A percentile compares a stretch with the other conserved stretches of the same genome.
phyloP scores from a whole-genome alignment of 2,113 vertebrate species.

The Illadopsis cleaveri region DNA sequence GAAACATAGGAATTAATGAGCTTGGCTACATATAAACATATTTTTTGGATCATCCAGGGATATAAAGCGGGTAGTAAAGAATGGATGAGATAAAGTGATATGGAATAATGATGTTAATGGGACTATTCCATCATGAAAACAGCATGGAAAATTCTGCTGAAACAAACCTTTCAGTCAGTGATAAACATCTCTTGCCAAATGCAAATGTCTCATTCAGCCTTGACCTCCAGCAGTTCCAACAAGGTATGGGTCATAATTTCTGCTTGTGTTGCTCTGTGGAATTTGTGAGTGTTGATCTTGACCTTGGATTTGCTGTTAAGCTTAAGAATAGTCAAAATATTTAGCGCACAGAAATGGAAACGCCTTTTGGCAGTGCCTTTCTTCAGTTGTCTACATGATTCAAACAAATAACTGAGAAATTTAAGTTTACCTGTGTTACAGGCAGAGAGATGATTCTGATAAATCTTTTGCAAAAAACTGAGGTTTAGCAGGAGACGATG shows the following conservation, averaged over 20 bases:
- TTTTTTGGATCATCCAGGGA: neutral
- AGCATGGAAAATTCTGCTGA: neutral
- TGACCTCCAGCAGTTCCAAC: neutral
- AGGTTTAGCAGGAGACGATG: neutral
- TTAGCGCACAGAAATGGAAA: neutral
- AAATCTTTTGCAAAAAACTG: neutral
- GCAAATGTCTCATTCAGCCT: neutral
- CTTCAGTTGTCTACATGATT: neutral
- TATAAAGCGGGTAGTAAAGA: neutral
- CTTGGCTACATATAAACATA: neutral
- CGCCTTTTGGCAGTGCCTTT: neutral
- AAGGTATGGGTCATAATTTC: slow-evolving; percentile 17
- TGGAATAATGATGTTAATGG: neutral
- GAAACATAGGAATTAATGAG: neutral
- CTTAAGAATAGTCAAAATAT: neutral
- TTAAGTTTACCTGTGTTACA: neutral
- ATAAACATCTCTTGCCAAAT: neutral
- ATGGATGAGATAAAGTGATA: neutral
- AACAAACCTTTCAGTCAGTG: neutral
- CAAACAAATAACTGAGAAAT: neutral
- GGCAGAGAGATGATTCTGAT: neutral
- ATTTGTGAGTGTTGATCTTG: neutral
- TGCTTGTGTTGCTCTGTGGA: slow-evolving; percentile 38
- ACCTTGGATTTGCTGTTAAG: slow-evolving; percentile 10
- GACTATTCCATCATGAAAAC: neutral